phyloP scores from a whole-genome alignment of 1,140 invertebrate species.

The Lanistes nyassanus region DNA sequence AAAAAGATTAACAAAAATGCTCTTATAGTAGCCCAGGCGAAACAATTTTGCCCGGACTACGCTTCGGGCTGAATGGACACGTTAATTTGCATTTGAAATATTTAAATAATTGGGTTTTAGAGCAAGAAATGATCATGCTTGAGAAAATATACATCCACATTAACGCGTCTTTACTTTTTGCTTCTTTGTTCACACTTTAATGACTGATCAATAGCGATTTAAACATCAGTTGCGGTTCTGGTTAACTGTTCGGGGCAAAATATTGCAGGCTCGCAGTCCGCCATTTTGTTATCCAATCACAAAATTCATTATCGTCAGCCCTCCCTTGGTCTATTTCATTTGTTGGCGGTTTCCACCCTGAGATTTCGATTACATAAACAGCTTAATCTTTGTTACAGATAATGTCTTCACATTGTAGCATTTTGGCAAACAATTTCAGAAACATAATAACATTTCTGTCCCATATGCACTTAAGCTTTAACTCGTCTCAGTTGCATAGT shows the following conservation, averaged over 20 bases:
- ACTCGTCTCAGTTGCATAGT: too few relatives aligned
- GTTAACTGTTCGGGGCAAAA: conserved; percentile 12
- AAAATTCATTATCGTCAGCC: conserved; percentile 19
- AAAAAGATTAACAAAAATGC: background rate
- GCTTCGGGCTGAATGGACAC: conserved; percentile 20
- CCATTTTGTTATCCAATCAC: conserved; percentile 28
- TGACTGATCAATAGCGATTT: background rate
- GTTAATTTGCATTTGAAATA: conserved; percentile 19
- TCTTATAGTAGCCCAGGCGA: background rate
- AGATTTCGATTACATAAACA: too few relatives aligned
- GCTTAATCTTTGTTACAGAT: too few relatives aligned
- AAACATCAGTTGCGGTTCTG: background rate
- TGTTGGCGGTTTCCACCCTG: background rate
- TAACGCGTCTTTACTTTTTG: background rate
- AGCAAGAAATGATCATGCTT: background rate
- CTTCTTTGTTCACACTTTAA: background rate
- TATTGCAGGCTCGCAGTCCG: conserved; percentile 26
- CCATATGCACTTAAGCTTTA: too few relatives aligned
- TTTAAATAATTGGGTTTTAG: background rate
- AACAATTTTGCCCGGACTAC: conserved; percentile 22
- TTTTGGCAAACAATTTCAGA: too few relatives aligned
- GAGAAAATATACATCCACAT: background rate
- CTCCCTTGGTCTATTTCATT: conserved; percentile 9
- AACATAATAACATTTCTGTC: too few relatives aligned
- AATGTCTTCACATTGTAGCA: too few relatives aligned